Percentiles rank a stretch among this genome's conserved stretches.
Conservation (phyloP, 2,888 invertebrate species). For the Ennomos erosarius region DNA sequence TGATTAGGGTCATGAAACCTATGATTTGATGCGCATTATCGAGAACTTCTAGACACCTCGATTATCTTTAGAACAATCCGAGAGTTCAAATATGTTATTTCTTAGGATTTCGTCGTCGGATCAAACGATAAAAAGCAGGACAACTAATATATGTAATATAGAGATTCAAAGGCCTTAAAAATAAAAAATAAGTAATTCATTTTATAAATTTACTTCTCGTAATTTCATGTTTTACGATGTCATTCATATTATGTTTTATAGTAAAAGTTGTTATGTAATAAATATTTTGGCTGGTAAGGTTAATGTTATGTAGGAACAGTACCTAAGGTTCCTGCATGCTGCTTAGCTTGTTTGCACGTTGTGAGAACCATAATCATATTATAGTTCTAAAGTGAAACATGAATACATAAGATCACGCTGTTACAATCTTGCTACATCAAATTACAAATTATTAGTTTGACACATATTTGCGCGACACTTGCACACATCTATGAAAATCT, state of each 20-base stretch:
- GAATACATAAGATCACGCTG: constrained; percentile 8
- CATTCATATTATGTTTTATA: background rate
- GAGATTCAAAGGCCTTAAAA: constrained; percentile 18
- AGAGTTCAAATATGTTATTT: background rate
- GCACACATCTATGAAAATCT: constrained; percentile 46
- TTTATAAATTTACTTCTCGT: constrained; percentile 5
- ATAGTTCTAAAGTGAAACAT: constrained; percentile 40
- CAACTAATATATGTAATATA: constrained; percentile 1
- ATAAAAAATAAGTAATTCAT: background rate
- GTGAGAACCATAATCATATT: constrained; percentile 50
- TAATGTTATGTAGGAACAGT: background rate
- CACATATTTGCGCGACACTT: constrained; percentile 35
- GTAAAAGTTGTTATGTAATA: background rate
- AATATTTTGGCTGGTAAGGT: constrained; percentile 2
- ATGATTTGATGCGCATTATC: too few relatives aligned
- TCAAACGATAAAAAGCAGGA: constrained; percentile 4
- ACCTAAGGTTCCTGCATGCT: constrained; percentile 1
- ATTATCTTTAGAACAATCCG: too few relatives aligned
- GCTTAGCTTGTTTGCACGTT: background rate
- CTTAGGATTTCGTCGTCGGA: background rate
- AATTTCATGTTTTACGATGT: constrained; percentile 2
- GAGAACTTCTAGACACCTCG: too few relatives aligned
- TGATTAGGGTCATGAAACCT: too few relatives aligned
- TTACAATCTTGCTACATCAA: constrained; percentile 9
- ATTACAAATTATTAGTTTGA: constrained; percentile 32